Percentiles rank a stretch among this genome's conserved stretches.
phyloP scores from a whole-genome alignment of 37 sponge, comb jelly and placozoan genomes.

The Aphrocallistes beatrix region DNA sequence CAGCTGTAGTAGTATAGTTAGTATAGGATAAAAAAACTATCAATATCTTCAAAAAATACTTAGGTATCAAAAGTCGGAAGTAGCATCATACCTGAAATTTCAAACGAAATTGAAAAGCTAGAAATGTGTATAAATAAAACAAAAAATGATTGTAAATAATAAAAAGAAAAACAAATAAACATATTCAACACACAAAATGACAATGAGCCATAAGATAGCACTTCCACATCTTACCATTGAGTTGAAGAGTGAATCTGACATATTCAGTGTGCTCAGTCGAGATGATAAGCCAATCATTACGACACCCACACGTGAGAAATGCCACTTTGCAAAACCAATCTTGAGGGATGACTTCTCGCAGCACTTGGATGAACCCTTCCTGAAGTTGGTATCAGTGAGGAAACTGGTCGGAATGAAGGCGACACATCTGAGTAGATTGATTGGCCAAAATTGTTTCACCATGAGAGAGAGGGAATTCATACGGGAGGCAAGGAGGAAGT shows the following conservation, averaged over 20 bases:
- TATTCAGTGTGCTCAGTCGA: neutral
- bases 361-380: neutral
- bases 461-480: constrained; percentile 15
- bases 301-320: neutral
- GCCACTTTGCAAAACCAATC: neutral
- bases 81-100: no score
- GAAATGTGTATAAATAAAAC: no score
- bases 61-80: no score
- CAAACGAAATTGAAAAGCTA: no score
- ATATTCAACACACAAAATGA: no score
- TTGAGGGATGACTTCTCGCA: neutral
- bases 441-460: neutral
- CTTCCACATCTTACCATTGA: neutral
- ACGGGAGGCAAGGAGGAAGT: neutral
- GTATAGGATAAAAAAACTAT: no score
- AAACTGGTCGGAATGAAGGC: constrained; percentile 4
- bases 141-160: no score
- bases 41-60: no score
- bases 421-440: neutral
- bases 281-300: neutral
- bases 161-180: no score
- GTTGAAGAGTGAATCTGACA: constrained; percentile 14
- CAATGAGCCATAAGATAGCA: neutral
- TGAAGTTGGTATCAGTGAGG: neutral
- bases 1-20: no score